These are phyloP conservation scores for Sorex araneus DNA, from an alignment of 2,113 vertebrate genomes.

Conservation along the genomic window DNA sequence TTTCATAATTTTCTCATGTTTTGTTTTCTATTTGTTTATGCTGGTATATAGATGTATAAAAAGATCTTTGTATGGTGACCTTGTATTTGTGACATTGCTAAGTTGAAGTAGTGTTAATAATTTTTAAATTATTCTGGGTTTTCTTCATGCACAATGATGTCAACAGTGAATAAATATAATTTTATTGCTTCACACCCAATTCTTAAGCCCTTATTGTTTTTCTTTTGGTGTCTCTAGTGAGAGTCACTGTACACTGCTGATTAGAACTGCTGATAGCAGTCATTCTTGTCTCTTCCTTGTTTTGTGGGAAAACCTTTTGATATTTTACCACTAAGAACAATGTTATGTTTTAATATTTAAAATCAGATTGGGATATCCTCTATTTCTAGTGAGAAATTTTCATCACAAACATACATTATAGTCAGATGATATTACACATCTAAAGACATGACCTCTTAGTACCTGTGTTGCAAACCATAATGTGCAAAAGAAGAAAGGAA, in stretches of 20 bases:
- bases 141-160: constrained; percentile 2
- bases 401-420: neutral
- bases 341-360: neutral
- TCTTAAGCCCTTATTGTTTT: constrained; percentile 26
- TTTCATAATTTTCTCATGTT: constrained; percentile 22
- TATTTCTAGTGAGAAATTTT: neutral
- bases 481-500: no score
- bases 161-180: neutral
- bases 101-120: neutral
- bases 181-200: constrained; percentile 5
- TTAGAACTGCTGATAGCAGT: neutral
- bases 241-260: neutral
- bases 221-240: neutral
- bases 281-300: neutral
- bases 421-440: neutral
- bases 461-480: no score
- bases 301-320: neutral
- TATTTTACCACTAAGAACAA: constrained; percentile 39
- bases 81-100: constrained; percentile 8
- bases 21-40: constrained; percentile 29
- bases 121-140: neutral
- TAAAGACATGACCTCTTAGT: neutral
- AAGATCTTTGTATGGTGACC: neutral
- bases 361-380: neutral
- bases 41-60: constrained; percentile 30